phyloP scores from a whole-genome alignment of 2,888 invertebrate species.

The Monopis laevigella region DNA sequence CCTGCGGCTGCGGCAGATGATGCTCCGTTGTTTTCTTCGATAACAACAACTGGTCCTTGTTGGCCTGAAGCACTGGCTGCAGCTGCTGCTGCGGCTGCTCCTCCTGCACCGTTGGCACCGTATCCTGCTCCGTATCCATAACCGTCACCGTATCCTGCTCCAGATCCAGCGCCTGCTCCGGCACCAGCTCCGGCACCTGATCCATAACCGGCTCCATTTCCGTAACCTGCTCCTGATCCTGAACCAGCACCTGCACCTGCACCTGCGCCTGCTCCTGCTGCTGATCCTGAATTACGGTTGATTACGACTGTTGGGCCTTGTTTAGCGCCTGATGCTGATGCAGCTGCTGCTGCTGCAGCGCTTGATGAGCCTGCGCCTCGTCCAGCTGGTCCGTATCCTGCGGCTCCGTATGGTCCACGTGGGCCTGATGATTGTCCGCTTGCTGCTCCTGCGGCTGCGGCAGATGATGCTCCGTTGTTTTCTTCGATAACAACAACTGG shows the following conservation, averaged over 20 bases:
- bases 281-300: neutral
- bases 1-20: neutral
- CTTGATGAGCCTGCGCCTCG: conserved; percentile 11
- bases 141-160: conserved; percentile 2
- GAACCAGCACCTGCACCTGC: neutral
- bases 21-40: neutral
- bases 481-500: neutral
- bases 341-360: neutral
- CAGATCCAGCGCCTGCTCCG: conserved; percentile 12
- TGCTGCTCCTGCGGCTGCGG: neutral
- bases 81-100: conserved; percentile 11
- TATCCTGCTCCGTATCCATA: conserved; percentile 11
- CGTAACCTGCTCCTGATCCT: conserved; percentile 10
- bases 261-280: neutral
- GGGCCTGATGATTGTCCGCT: neutral
- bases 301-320: neutral
- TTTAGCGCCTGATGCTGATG: neutral
- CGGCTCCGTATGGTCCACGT: neutral
- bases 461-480: neutral
- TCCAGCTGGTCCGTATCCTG: conserved; percentile 5
- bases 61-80: conserved; percentile 10
- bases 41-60: neutral
- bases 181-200: conserved; percentile 10
- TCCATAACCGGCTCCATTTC: neutral
- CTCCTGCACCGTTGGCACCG: conserved; percentile 7